A percentile compares a stretch with the other conserved stretches of the same genome.
Evolutionary conservation across 2,888 invertebrate species (phyloP).

Genomic region (Pimpla rufipes): DNA sequence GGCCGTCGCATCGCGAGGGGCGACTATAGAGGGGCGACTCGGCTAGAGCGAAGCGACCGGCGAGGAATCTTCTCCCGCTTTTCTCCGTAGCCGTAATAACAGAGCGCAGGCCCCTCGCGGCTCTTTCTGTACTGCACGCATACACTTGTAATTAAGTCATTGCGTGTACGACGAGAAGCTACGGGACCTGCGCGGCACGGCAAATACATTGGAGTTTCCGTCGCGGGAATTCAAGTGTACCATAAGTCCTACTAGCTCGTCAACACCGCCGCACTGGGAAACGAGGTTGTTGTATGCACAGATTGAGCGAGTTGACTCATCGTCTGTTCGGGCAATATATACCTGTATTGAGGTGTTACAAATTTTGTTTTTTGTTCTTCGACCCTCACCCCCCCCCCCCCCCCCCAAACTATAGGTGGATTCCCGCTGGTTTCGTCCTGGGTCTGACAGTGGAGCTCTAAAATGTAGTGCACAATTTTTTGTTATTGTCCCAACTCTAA

Average conservation of each 20-base stretch:
- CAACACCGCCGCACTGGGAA: too few relatives aligned
- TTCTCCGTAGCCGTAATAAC: background rate
- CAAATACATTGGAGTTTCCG: constrained; percentile 57
- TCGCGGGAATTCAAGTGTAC: constrained; percentile 28
- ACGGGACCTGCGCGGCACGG: constrained; percentile 62
- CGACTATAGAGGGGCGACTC: background rate
- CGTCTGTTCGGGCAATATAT: too few relatives aligned
- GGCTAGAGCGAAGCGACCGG: background rate
- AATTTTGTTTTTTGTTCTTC: too few relatives aligned
- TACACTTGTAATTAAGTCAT: constrained; percentile 81
- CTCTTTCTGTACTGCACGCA: constrained; percentile 40
- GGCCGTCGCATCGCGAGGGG: constrained; percentile 15
- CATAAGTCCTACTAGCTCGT: too few relatives aligned
- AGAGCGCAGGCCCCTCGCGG: too few relatives aligned
- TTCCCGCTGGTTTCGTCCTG: too few relatives aligned
- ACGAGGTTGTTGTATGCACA: background rate
- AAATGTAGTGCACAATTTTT: too few relatives aligned
- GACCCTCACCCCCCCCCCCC: too few relatives aligned
- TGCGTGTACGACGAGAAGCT: constrained; percentile 61
- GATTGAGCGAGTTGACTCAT: background rate
- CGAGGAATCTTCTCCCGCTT: constrained; percentile 19
- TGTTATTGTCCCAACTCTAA: too few relatives aligned
- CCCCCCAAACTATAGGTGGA: too few relatives aligned
- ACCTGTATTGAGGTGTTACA: too few relatives aligned
- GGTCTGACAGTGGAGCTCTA: too few relatives aligned